Conservation (phyloP, 2,113 vertebrate species). For the Sus scrofa region T2T-Sscrofa CM000828.6:29158001-29158500, state of each 20-base stretch:
- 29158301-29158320: too few relatives aligned
- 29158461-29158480: too few relatives aligned
- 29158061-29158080: neutral
- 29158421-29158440: too few relatives aligned
- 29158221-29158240: neutral
- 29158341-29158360: too few relatives aligned
- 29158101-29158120: constrained; percentile 12
- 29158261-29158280: neutral
- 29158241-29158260: neutral
- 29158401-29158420: too few relatives aligned
- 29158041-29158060: neutral
- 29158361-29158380: too few relatives aligned
- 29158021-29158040: neutral
- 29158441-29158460: too few relatives aligned
- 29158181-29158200: neutral
- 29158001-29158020: neutral
- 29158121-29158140: neutral
- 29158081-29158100: neutral
- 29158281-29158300: neutral
- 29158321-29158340: too few relatives aligned
- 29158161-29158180: neutral
- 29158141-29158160: neutral
- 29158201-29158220: neutral
- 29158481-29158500: too few relatives aligned
- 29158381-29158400: too few relatives aligned